phyloP scores from a whole-genome alignment of 2,888 invertebrate genomes.

The Bedellia somnulentella region DNA sequence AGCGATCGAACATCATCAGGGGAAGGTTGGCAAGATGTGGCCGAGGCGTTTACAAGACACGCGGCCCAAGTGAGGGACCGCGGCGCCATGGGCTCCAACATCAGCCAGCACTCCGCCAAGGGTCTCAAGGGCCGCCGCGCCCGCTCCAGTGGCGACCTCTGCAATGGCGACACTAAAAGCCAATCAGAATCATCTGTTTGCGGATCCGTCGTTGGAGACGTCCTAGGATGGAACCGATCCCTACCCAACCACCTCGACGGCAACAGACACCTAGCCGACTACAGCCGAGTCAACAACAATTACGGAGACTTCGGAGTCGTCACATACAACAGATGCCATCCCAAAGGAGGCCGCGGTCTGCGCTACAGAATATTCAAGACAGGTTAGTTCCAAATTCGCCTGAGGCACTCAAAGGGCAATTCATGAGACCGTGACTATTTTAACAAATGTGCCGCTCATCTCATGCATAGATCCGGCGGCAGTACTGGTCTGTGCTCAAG shows the following conservation, averaged over 20 bases:
- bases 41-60: conserved; percentile 21
- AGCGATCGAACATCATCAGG: neutral
- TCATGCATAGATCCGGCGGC: too few species aligned
- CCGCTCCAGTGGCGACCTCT: conserved; percentile 74
- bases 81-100: conserved; percentile 75
- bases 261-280: conserved; percentile 58
- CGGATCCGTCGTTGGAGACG: conserved; percentile 52
- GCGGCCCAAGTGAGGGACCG: conserved; percentile 47
- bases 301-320: conserved; percentile 39
- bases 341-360: conserved; percentile 45
- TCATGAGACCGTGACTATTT: too few species aligned
- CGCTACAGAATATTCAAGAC: conserved; percentile 50
- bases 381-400: conserved; percentile 28
- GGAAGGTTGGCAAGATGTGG: conserved; percentile 13
- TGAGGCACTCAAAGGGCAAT: too few species aligned
- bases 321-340: conserved; percentile 40
- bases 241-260: conserved; percentile 72
- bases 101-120: conserved; percentile 75
- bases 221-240: conserved; percentile 60
- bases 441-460: too few species aligned
- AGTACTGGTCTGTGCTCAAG: too few species aligned
- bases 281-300: conserved; percentile 61
- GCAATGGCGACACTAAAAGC: conserved; percentile 62
- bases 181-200: conserved; percentile 54
- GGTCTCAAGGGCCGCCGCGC: conserved; percentile 72